Evolutionary conservation across 2,113 vertebrate species (phyloP).

Genomic region (Notechis scutatus): DNA sequence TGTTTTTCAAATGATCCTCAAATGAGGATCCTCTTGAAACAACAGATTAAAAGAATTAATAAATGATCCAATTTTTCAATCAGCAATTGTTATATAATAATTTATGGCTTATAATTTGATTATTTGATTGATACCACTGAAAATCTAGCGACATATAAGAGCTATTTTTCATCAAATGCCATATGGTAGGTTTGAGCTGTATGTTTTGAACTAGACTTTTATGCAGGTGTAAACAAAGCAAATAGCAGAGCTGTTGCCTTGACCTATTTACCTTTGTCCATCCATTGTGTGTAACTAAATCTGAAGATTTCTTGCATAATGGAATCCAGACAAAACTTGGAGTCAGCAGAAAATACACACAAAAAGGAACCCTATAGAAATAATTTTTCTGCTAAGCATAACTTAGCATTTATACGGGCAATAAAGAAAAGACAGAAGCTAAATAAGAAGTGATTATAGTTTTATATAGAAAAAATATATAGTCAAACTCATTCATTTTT

Average conservation of each 20-base stretch:
- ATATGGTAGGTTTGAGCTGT: not conserved
- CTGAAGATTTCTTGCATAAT: not conserved
- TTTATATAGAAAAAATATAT: not conserved
- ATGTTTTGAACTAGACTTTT: not conserved
- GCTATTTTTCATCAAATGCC: not conserved
- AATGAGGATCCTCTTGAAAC: not conserved
- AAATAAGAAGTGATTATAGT: slow-evolving; percentile 3
- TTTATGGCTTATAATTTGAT: not conserved
- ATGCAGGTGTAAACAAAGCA: not conserved
- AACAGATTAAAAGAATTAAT: not conserved
- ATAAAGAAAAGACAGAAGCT: slow-evolving; percentile 19
- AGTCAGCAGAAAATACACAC: not conserved
- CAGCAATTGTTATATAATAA: not conserved
- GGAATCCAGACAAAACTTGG: not conserved
- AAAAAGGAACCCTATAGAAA: not conserved
- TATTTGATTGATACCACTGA: not conserved
- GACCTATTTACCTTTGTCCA: not conserved
- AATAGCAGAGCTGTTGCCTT: not conserved
- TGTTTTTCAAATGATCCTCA: not conserved
- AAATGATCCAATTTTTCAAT: not conserved
- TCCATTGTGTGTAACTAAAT: not conserved
- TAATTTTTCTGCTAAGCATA: not conserved
- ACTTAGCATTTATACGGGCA: not conserved
- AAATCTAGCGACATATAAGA: not conserved
- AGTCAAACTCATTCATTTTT: not conserved